Evolutionary conservation across 2,797 vertebrate species (phyloP), one percentile per base, ranked within the genome.

Genomic region (Platalea minor): DNA sequence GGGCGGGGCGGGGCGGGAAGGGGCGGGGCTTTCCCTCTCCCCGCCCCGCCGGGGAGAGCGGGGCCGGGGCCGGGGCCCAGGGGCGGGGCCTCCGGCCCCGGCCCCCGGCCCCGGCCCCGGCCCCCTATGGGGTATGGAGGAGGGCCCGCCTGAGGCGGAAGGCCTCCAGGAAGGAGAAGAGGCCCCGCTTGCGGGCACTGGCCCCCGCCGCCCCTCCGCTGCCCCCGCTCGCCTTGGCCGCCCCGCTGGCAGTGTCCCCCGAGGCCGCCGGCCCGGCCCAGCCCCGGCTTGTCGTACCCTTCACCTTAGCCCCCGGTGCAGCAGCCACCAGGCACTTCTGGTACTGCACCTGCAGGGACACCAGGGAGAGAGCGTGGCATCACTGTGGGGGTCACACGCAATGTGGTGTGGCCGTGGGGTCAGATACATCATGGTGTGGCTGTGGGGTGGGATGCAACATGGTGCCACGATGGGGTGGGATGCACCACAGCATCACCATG

Each of bases 271-370:
- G 93, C 85, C 93, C 93, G 56, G 88, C 96, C 94, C 93, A 50
- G 24, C 24, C 84, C 57, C 50, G 51, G 13, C 68, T 50, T 1
- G 76, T 8, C 18, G 19, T 26, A 23, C 21, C 54, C 67, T 98
- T 99, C 41, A 98, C 94, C 96, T 98, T 98, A 5, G 98, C 97
- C 25, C 98, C 98, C 31, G 99, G 98, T 45, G 99, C 98, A 86
- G 99, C 98, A 35, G 99, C 98, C 90, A 99, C 99, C 95, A 99
- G 98, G 97, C 99, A 99, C 96, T 98, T 99, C 98, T 99, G 99
- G 94, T 99, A 99, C 96, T 99, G 99, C 73, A 99, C 99, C 99
- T 99, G 98, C 43, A 43, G 93, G 94, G 65, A 77, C 50, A 39
- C 5, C 20, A 29, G 57, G 43, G 29, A 53, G 63, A 14, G 33